phyloP scores from a whole-genome alignment of 2,888 invertebrate genomes.

The Callimorpha dominula region DNA sequence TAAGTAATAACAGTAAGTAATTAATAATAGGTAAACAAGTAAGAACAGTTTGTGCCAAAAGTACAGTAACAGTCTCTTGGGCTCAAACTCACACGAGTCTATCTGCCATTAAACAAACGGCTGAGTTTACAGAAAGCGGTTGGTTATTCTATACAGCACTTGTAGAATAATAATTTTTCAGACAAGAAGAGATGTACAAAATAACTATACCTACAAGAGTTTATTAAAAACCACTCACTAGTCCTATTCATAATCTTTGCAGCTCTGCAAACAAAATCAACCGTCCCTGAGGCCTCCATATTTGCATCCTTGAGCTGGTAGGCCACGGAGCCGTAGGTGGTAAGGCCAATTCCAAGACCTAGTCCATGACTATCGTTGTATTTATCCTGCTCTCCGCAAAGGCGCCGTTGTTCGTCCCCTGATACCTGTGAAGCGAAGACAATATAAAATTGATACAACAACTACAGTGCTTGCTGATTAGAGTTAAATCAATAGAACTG shows the following conservation, averaged over 20 bases:
- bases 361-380: constrained; percentile 82
- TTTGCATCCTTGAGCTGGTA: constrained; percentile 93
- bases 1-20: no score
- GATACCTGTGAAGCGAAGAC: constrained; percentile 84
- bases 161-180: no score
- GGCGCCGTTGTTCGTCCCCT: constrained; percentile 90
- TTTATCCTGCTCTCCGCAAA: constrained; percentile 89
- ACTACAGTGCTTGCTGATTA: not conserved
- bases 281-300: constrained; percentile 90
- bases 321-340: constrained; percentile 92
- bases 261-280: constrained; percentile 91
- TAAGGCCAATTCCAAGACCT: constrained; percentile 82
- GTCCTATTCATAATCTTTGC: constrained; percentile 91
- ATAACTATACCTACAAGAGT: not conserved
- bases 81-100: no score
- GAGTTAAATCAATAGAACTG: no score
- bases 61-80: no score
- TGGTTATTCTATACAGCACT: no score
- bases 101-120: no score
- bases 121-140: no score
- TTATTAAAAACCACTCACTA: constrained; percentile 74
- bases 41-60: no score
- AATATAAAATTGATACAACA: not conserved
- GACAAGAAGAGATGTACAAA: no score
- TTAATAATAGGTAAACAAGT: no score